Base-by-base conservation (phyloP, 2,888 invertebrate genomes). In the Papilio demoleus region DNA sequence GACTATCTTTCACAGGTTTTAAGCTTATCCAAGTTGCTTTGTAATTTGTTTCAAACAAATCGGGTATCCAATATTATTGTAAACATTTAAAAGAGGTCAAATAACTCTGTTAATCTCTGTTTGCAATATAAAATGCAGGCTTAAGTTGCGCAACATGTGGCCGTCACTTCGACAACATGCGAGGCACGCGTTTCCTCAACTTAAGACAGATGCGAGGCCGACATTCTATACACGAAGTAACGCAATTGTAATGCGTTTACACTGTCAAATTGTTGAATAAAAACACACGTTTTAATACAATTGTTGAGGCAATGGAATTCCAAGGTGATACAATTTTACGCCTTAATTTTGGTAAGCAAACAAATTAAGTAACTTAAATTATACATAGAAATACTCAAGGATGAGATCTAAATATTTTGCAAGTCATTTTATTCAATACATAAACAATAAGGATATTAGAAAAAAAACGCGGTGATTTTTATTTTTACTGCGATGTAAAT, bases 151-250 rank as follows among this genome's bases (percentile, higher is more conserved):
- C 17, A 65, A 65, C 31, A 19, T 6, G 12, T 38, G 12, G 22
- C 6, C 53, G 50, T 36, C 19, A 27, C 53, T 58, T 42, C 31
- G 19, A 11, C 31, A n/a, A 1, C 22, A 65, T 65, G 56, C 65
- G 58, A 42, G 34, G 19, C 42, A 58, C 65, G 58, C 45, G 45
- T 65, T 65, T 65, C 58, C 65, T 65, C 58, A 58, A 58, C 42
- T 11, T 34, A 11, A 19, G 56, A 42, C 38, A 22, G 27, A 58
- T 58, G 58, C 24, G 42, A 34, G 19, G 27, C 31, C n/a, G 19
- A 24, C 53, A 22, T 27, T 24, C 27, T 38, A 12, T n/a, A 34
- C 53, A 40, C 40, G 38, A 19, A 11, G 9, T 24, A n/a, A 40
- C 38, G 40, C 53, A 53, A 64, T 27, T 38, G 17, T 1, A 27